Conservation (phyloP, 2,888 invertebrate genomes). For the Watsonalla binaria region DNA sequence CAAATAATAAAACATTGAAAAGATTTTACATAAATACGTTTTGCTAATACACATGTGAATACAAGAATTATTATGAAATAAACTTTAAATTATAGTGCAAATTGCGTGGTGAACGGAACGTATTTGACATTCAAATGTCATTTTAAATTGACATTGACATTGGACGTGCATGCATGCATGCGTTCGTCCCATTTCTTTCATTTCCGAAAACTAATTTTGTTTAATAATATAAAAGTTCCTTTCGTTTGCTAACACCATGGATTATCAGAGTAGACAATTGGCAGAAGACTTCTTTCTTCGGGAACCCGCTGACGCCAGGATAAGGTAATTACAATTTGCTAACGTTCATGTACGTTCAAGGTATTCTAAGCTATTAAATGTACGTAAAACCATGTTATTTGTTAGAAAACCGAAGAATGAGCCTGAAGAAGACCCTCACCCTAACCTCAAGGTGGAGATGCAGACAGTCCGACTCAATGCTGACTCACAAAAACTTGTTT, state of each 20-base stretch:
- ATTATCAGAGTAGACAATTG: conserved; percentile 76
- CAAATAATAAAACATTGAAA: no score
- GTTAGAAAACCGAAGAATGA: conserved; percentile 62
- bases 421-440: conserved; percentile 66
- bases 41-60: no score
- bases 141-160: conserved; percentile 10
- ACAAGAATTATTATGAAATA: not conserved
- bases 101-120: not conserved
- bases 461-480: conserved; percentile 84
- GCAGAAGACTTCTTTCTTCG: conserved; percentile 82
- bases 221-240: not conserved
- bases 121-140: not conserved
- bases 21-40: no score
- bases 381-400: conserved; percentile 10
- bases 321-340: conserved; percentile 60
- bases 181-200: not conserved
- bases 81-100: not conserved
- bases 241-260: conserved; percentile 57
- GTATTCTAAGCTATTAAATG: conserved; percentile 14
- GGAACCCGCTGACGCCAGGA: conserved; percentile 80
- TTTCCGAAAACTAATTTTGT: not conserved
- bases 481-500: conserved; percentile 84
- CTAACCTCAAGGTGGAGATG: conserved; percentile 84
- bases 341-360: conserved; percentile 1
- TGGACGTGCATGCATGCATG: not conserved